These are phyloP conservation scores for Pseudomyrmex gracilis DNA, from an alignment of 1,140 invertebrate genomes.

Conservation along the genomic window DNA sequence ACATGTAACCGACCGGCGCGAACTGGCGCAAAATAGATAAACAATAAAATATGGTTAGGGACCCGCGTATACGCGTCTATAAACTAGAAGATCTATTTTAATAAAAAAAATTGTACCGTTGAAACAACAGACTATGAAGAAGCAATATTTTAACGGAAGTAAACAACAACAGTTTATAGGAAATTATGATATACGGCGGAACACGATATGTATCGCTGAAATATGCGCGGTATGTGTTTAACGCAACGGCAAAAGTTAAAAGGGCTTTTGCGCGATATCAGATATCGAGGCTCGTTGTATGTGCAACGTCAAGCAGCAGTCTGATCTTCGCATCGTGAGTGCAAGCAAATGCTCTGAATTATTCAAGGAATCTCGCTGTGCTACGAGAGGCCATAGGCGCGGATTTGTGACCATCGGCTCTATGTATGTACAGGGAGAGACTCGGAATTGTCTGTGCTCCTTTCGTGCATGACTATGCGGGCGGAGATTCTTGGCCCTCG, in stretches of 20 bases:
- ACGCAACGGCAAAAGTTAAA: neutral
- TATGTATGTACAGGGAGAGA: no score
- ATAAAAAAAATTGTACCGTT: no score
- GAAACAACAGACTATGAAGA: no score
- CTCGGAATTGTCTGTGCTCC: neutral
- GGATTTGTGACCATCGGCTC: neutral
- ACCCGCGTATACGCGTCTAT: no score
- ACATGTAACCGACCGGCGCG: neutral
- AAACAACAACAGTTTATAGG: no score
- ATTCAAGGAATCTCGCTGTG: conserved; percentile 34
- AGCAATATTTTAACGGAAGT: no score
- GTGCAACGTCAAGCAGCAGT: no score
- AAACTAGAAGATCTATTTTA: no score
- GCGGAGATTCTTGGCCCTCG: neutral
- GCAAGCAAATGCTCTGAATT: conserved; percentile 24
- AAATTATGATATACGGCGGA: no score
- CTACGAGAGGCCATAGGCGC: no score
- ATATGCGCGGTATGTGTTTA: neutral
- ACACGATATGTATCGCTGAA: neutral
- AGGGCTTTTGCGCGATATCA: neutral
- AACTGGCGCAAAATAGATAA: no score
- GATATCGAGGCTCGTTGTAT: neutral
- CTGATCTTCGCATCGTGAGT: neutral
- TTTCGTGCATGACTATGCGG: conserved; percentile 9
- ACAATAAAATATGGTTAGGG: no score